Base-by-base conservation (phyloP, 2,888 invertebrate genomes). In the Rotaria socialis region DNA sequence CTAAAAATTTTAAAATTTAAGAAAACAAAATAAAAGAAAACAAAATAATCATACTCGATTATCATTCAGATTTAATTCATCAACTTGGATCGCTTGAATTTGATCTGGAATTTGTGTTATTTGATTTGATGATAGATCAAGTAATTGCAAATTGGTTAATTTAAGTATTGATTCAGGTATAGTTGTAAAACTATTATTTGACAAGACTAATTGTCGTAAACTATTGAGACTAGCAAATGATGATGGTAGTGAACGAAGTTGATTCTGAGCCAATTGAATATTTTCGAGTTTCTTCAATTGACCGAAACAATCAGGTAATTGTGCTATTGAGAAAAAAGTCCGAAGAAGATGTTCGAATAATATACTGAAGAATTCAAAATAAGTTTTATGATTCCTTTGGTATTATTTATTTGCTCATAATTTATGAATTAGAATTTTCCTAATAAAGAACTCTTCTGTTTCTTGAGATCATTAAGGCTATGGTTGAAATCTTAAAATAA, bases 251-350 rank as follows among this genome's bases (percentile, higher is more conserved):
- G 47, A 24, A 47, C 19, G n/a, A 14, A 80, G n/a, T 47, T 43
- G 43, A 80, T 80, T 80, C n/a, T 47, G 43, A 80, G n/a, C n/a
- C 47, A 80, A 80, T n/a, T 80, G 80, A 47, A 80, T 80, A 80
- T 80, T 80, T 80, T 80, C 80, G 10, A 80, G 47, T 80, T 80
- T 80, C 19, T 80, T 43, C 47, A 80, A n/a, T 43, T 43, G 80
- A 47, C 80, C 47, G 47, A 80, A 80, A 47, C 43, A 43, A 80
- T 80, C 80, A 24, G 80, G 47, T n/a, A 80, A 47, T 80, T 43
- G 43, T n/a, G 11, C 80, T 80, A 35, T 35, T 35, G 35, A 35
- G 35, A 35, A 35, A 35, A 35, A 35, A 35, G 35, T 35, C 2
- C 35, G 2, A 35, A 35, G 35, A 35, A 35, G 2, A 35, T 35